phyloP scores from a whole-genome alignment of 2,113 vertebrate genomes.

The Cephalopterus ornatus region DNA sequence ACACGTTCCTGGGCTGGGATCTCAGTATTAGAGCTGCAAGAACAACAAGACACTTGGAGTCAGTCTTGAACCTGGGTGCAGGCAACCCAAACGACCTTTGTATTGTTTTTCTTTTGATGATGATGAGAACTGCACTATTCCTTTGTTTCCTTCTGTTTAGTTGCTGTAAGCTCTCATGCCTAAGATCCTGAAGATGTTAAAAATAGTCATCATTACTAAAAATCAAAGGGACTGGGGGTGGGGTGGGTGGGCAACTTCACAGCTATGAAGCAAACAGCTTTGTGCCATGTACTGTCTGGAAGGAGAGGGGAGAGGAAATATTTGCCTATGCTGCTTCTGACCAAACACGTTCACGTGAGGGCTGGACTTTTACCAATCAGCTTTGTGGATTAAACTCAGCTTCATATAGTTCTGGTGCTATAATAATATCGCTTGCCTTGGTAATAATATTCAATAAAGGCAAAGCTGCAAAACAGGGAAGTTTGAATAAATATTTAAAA shows the following conservation, averaged over 20 bases:
- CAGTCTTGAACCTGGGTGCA: slow-evolving; percentile 74
- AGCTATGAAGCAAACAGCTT: slow-evolving; percentile 65
- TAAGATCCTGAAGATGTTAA: slow-evolving; percentile 72
- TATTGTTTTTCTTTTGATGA: slow-evolving; percentile 37
- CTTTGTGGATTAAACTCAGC: slow-evolving; percentile 27
- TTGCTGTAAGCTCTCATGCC: slow-evolving; percentile 78
- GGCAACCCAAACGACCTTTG: slow-evolving; percentile 75
- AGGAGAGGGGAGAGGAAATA: background rate
- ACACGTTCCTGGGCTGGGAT: slow-evolving; percentile 46
- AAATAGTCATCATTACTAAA: background rate
- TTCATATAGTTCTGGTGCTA: slow-evolving; percentile 68
- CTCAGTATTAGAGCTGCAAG: slow-evolving; percentile 62
- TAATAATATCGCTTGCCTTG: slow-evolving; percentile 15
- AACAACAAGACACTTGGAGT: slow-evolving; percentile 72
- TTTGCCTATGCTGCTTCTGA: slow-evolving; percentile 55
- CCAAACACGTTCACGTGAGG: slow-evolving; percentile 43
- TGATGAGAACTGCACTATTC: slow-evolving; percentile 74
- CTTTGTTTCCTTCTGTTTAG: slow-evolving; percentile 67
- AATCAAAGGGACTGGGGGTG: background rate
- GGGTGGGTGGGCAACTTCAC: background rate
- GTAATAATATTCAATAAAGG: background rate
- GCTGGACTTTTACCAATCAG: slow-evolving; percentile 33
- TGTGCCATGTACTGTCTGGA: slow-evolving; percentile 63
- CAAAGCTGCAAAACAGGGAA: slow-evolving; percentile 55
- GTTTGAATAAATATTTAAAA: background rate